phyloP scores from a whole-genome alignment of 2,113 vertebrate species.

The Henicopernis longicauda region DNA sequence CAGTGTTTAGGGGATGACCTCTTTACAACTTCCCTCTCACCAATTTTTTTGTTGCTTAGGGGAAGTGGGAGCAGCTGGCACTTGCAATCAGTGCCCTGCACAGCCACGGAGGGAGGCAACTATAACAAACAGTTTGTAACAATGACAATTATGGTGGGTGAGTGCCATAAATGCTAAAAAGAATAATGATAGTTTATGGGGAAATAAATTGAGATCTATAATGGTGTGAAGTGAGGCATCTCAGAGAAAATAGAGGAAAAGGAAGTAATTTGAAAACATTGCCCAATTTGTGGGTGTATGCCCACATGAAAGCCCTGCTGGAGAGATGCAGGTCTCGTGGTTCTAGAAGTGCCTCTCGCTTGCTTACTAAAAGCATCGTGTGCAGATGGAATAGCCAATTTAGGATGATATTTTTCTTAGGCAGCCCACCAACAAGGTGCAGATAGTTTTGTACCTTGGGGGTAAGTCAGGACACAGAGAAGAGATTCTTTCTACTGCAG shows the following conservation, averaged over 20 bases:
- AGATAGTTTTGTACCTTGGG: accelerated
- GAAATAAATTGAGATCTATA: background rate
- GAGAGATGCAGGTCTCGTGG: background rate
- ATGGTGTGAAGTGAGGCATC: background rate
- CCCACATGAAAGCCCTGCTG: background rate
- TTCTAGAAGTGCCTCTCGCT: accelerated
- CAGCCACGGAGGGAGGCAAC: background rate
- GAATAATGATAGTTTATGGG: background rate
- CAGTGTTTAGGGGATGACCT: background rate
- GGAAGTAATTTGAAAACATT: background rate
- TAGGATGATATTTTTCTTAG: background rate
- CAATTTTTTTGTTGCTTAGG: background rate
- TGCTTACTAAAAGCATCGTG: background rate
- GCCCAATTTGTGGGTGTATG: background rate
- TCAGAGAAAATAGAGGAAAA: background rate
- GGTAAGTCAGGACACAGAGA: background rate
- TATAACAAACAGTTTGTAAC: background rate
- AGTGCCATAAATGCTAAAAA: background rate
- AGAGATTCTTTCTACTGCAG: background rate
- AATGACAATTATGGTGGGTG: background rate
- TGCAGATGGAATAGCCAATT: background rate
- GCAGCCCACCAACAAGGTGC: background rate
- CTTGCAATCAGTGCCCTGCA: background rate
- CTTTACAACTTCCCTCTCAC: background rate
- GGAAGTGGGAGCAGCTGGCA: background rate